Conservation (phyloP, 2,888 invertebrate genomes). For the Lycaena phlaeas region DNA sequence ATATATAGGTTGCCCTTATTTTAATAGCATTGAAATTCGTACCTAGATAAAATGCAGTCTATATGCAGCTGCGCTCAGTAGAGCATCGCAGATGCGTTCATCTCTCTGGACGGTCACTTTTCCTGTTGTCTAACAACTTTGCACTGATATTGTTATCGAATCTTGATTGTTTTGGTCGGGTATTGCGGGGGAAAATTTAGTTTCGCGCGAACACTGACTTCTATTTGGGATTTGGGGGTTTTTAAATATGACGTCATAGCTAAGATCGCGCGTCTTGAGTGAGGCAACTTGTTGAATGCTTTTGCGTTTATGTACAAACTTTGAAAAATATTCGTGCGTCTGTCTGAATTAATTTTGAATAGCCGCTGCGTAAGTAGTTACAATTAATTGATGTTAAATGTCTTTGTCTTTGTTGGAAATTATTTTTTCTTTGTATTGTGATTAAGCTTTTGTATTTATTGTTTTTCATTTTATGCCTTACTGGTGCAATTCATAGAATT, state of each 20-base stretch:
- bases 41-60: slow-evolving; percentile 21
- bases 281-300: slow-evolving; percentile 13
- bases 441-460: slow-evolving; percentile 1
- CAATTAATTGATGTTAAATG: background rate
- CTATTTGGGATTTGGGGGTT: too few species aligned
- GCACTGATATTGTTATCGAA: background rate
- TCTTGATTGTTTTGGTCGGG: background rate
- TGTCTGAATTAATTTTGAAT: slow-evolving; percentile 1
- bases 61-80: slow-evolving; percentile 22
- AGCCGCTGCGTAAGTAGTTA: slow-evolving; percentile 1
- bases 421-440: too few species aligned
- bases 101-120: slow-evolving; percentile 7
- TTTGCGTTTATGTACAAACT: slow-evolving; percentile 6
- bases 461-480: background rate
- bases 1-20: slow-evolving; percentile 5
- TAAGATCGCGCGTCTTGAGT: slow-evolving; percentile 1
- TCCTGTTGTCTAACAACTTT: slow-evolving; percentile 3
- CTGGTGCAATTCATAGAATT: too few species aligned
- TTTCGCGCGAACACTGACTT: too few species aligned
- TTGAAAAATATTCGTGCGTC: background rate
- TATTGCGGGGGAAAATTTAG: too few species aligned
- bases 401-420: too few species aligned
- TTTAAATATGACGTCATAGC: background rate
- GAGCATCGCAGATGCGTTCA: slow-evolving; percentile 13
- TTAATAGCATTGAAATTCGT: slow-evolving; percentile 8